Evolutionary conservation across 2,113 vertebrate species (phyloP), one percentile per base, ranked within the genome.

Genomic region (Cyprinodon brontotheroides): DNA sequence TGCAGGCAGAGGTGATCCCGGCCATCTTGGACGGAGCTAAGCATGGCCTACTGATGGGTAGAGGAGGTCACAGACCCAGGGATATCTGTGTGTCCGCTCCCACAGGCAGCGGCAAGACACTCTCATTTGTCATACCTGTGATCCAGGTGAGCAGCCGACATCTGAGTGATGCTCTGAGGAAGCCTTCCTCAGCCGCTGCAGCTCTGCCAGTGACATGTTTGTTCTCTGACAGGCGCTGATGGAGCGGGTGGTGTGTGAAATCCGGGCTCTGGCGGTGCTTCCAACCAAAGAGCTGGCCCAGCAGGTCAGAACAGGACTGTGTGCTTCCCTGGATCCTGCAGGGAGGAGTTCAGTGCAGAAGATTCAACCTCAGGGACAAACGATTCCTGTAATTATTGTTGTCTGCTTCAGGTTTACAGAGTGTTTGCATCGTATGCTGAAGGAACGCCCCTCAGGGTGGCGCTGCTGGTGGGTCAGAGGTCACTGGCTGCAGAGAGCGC

Each of bases 261-360:
- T 99, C 4, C 94, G 97, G 4, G 97, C 95, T 59, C 83, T 99
- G 91, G 96, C 89, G 0, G 93, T 99, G 74, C 75, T 99, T 74
- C 98, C 98, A 29, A 99, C 98, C 47, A 99, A 99, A 91, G 98
- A 99, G 79, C 92, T 99, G 15, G 97, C 96, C 47, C 97, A 98
- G 68, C 98, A 99, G 97, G 98, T 0, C 60, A 39, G 65, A 79
- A 20, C 12, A 29, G 29, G 29, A 29, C 29, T 29, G 29, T 29
- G 29, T 29, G 29, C 29, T 29, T 29, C 29, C 29, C 29, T 29
- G 29, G 29, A 29, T 29, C 29, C 29, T 29, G 29, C 29, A 29
- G 29, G 29, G 29, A 29, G 29, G 29, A 29, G 29, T 29, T 29
- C 29, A 29, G 29, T 29, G 29, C 29, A 29, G 29, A 29, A 29